These are phyloP conservation scores for Mustelus asterias DNA, from an alignment of 2,113 vertebrate genomes.

Conservation along the genomic window DNA sequence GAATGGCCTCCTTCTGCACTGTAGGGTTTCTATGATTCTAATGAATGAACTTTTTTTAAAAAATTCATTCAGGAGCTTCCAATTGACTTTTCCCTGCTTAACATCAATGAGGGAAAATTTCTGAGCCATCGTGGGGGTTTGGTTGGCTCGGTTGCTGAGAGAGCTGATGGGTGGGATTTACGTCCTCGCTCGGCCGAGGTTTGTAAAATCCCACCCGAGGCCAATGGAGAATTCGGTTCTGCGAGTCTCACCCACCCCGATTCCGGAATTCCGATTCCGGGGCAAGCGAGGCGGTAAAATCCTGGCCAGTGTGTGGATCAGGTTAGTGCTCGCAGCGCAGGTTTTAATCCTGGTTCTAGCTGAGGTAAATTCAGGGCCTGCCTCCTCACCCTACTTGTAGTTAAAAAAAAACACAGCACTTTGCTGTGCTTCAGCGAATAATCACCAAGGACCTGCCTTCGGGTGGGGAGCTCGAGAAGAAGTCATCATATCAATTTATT, in stretches of 20 bases:
- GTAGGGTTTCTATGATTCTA: too few relatives aligned
- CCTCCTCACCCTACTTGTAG: not conserved
- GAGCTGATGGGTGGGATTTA: not conserved
- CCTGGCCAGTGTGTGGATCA: not conserved
- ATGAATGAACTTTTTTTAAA: too few relatives aligned
- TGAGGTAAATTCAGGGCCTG: not conserved
- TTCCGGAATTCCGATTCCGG: too few relatives aligned
- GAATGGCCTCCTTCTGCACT: too few relatives aligned
- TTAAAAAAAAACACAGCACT: too few relatives aligned
- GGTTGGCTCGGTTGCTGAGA: not conserved
- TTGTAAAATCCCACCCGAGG: too few relatives aligned
- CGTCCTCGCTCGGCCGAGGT: too few relatives aligned
- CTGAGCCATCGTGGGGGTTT: not conserved
- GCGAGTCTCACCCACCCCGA: too few relatives aligned
- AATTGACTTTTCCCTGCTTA: not conserved
- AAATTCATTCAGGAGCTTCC: not conserved
- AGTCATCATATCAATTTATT: not conserved
- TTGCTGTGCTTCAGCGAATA: not conserved
- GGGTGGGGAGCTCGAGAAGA: not conserved
- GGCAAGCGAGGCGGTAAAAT: too few relatives aligned
- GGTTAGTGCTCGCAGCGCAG: not conserved
- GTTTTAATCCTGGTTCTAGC: not conserved
- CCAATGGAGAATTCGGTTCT: too few relatives aligned
- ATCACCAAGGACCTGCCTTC: not conserved
- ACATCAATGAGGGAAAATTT: not conserved